These are phyloP conservation scores for Muscidifurax raptorellus DNA, from an alignment of 1,140 invertebrate species.

Conservation along the genomic window DNA sequence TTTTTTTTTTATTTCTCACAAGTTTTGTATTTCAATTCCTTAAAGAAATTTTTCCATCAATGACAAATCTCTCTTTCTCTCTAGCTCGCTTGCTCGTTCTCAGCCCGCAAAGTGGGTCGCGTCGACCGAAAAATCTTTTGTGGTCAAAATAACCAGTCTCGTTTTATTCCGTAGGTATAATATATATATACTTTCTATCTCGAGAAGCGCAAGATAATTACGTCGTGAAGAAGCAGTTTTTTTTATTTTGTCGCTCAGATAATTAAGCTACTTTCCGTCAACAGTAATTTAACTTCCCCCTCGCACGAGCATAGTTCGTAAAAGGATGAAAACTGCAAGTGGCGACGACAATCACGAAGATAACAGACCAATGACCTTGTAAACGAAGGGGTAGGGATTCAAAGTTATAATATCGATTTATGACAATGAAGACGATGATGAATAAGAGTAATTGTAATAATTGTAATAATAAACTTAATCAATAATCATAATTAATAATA, in stretches of 20 bases:
- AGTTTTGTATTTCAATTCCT: conserved; percentile 50
- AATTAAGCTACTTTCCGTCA: conserved; percentile 53
- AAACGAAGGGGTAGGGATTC: conserved; percentile 9
- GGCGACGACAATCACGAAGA: conserved; percentile 43
- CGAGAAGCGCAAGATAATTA: conserved; percentile 53
- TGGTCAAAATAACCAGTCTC: conserved; percentile 44
- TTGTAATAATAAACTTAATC: conserved; percentile 19
- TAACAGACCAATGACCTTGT: conserved; percentile 48
- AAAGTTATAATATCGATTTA: conserved; percentile 41
- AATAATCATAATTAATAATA: conserved; percentile 14
- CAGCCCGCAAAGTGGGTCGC: conserved; percentile 29
- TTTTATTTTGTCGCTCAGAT: conserved; percentile 45
- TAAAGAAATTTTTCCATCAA: conserved; percentile 51
- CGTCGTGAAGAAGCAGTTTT: conserved; percentile 47
- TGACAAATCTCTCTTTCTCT: conserved; percentile 29
- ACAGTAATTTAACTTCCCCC: conserved; percentile 37
- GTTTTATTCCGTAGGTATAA: conserved; percentile 40
- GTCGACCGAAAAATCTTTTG: conserved; percentile 32
- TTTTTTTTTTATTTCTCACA: conserved; percentile 34
- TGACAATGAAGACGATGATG: conserved; percentile 44
- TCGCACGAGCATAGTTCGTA: conserved; percentile 12
- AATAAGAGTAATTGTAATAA: conserved; percentile 11
- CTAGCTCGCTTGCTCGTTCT: conserved; percentile 4
- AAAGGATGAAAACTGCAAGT: conserved; percentile 10
- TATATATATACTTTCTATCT: conserved; percentile 50